Evolutionary conservation across 37 sponge, comb jelly and placozoan species (phyloP).

Genomic region (Mnemiopsis leidyi): DNA sequence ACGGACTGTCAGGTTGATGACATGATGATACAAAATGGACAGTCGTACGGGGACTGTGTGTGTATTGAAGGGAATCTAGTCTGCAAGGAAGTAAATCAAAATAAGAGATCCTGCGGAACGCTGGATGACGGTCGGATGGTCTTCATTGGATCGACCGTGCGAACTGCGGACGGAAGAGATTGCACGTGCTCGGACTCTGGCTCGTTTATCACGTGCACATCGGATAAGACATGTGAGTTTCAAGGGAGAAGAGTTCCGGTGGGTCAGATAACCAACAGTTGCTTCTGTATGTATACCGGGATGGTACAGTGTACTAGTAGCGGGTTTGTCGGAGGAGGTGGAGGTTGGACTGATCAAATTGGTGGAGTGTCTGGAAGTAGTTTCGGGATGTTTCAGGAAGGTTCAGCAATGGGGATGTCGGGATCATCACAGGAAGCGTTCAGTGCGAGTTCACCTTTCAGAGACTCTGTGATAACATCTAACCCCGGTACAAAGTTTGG

Average conservation of each 20-base stretch:
- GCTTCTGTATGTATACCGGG: not conserved
- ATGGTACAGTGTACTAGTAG: not conserved
- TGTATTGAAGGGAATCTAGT: not conserved
- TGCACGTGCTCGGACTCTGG: not conserved
- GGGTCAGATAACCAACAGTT: not conserved
- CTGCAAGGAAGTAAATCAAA: not conserved
- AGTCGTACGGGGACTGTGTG: not conserved
- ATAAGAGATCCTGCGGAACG: not conserved
- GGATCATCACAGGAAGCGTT: not conserved
- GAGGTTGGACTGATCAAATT: not conserved
- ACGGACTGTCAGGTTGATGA: not conserved
- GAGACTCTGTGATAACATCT: not conserved
- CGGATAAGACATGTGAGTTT: not conserved
- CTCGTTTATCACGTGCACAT: not conserved
- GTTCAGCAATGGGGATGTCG: not conserved
- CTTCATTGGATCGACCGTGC: not conserved
- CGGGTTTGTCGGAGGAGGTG: not conserved
- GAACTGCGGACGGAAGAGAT: not conserved
- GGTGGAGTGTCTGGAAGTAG: not conserved
- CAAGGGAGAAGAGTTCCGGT: not conserved
- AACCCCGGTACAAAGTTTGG: not conserved
- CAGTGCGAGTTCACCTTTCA: not conserved
- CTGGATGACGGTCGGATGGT: constrained; percentile 1
- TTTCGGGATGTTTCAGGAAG: no score
- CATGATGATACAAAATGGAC: not conserved